Evolutionary conservation across 2,797 vertebrate genomes (phyloP).

Genomic region (Gymnoscopelus microlampas): DNA sequence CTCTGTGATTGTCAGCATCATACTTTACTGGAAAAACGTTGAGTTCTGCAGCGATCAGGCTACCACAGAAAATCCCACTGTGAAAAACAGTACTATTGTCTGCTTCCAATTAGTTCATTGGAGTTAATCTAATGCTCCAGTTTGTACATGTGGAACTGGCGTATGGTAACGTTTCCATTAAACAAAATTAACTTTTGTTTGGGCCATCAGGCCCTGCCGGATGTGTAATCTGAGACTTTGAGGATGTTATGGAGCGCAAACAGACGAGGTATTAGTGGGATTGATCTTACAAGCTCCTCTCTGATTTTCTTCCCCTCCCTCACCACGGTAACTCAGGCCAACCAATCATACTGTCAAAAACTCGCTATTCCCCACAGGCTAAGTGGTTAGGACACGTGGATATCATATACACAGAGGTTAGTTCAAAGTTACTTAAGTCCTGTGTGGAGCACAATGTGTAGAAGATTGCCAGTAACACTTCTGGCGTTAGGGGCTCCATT

Average conservation of each 20-base stretch:
- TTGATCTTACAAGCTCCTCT: slow-evolving; percentile 77
- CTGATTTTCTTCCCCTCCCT: slow-evolving; percentile 53
- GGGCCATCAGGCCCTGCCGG: slow-evolving; percentile 80
- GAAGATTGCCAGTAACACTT: too few relatives aligned
- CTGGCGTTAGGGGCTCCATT: too few relatives aligned
- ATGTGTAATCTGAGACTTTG: slow-evolving; percentile 83
- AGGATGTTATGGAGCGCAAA: slow-evolving; percentile 85
- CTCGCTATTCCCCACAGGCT: slow-evolving; percentile 43
- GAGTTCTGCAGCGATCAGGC: slow-evolving; percentile 54
- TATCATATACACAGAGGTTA: slow-evolving; percentile 44
- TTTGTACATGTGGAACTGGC: slow-evolving; percentile 81
- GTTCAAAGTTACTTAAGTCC: slow-evolving; percentile 16
- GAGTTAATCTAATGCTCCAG: slow-evolving; percentile 84
- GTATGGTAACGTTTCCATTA: slow-evolving; percentile 86
- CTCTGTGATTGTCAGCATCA: slow-evolving; percentile 26
- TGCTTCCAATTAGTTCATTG: slow-evolving; percentile 87
- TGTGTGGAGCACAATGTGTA: too few relatives aligned
- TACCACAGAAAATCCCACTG: slow-evolving; percentile 67
- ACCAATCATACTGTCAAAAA: slow-evolving; percentile 70
- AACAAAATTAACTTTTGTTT: slow-evolving; percentile 88
- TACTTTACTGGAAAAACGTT: slow-evolving; percentile 65
- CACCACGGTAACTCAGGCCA: slow-evolving; percentile 32
- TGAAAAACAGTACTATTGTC: slow-evolving; percentile 73
- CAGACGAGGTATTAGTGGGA: slow-evolving; percentile 79
- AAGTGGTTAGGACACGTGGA: slow-evolving; percentile 43